Percentiles rank a stretch among this genome's conserved stretches.
phyloP scores from a whole-genome alignment of 2,888 invertebrate species.

The Nomada ferruginata region DNA sequence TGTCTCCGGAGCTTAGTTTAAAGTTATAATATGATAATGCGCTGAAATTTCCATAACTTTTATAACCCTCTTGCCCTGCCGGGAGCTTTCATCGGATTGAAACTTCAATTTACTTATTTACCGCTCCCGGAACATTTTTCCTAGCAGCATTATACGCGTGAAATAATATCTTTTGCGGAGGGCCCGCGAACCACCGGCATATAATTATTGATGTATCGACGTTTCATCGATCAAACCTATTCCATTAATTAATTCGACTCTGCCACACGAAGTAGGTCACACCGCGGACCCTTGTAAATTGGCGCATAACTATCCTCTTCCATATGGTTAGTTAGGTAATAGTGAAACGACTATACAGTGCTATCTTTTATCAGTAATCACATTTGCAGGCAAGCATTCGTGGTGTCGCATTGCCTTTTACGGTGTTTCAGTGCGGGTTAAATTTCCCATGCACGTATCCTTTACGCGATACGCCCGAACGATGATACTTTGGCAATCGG shows the following conservation, averaged over 20 bases:
- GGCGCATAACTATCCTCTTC: no score
- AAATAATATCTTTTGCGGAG: neutral
- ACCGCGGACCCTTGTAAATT: neutral
- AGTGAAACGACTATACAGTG: no score
- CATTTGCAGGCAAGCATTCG: no score
- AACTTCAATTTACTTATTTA: neutral
- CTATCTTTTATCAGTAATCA: no score
- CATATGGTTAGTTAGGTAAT: no score
- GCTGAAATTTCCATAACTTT: conserved; percentile 3
- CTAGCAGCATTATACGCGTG: neutral
- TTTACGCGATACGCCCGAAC: conserved; percentile 21
- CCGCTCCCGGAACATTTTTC: neutral
- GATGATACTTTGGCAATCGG: conserved; percentile 29
- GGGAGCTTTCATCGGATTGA: no score
- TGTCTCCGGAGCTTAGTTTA: neutral
- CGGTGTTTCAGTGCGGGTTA: conserved; percentile 10
- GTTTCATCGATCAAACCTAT: neutral
- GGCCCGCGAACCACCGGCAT: no score
- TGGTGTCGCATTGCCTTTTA: conserved; percentile 11
- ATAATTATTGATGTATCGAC: no score
- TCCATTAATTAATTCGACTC: conserved; percentile 5
- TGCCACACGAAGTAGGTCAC: neutral
- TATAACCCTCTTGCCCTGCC: neutral
- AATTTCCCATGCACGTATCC: conserved; percentile 2
- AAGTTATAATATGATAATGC: conserved; percentile 20